These are phyloP conservation scores for Sinocyclocheilus anophthalmus DNA, from an alignment of 2,113 vertebrate genomes.

Conservation along the genomic window DNA sequence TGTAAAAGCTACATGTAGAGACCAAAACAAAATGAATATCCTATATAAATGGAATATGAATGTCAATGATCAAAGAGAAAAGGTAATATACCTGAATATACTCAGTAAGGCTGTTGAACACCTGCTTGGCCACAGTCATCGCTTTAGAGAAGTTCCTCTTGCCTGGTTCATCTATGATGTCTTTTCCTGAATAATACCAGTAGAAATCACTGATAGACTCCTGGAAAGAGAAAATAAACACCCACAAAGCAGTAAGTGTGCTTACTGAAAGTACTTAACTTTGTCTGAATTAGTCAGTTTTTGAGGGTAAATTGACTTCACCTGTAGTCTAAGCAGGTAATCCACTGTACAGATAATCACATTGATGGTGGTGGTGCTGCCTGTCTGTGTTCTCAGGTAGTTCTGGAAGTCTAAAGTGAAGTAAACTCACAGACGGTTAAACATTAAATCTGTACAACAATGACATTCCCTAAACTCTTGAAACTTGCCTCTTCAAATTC, in stretches of 20 bases:
- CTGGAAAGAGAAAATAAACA: conserved; percentile 63
- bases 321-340: conserved; percentile 92
- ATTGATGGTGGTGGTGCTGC: conserved; percentile 94
- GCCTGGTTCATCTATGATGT: conserved; percentile 91
- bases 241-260: background rate
- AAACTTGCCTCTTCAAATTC: background rate
- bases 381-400: conserved; percentile 90
- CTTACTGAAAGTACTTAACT: background rate
- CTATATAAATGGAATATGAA: background rate
- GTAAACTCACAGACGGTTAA: conserved; percentile 6
- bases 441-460: background rate
- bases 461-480: background rate
- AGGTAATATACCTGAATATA: conserved; percentile 88
- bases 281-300: background rate
- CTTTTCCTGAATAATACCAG: conserved; percentile 97
- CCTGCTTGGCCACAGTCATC: conserved; percentile 93
- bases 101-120: conserved; percentile 94
- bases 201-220: conserved; percentile 98
- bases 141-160: conserved; percentile 98
- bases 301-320: conserved; percentile 49
- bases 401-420: conserved; percentile 88
- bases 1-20: background rate
- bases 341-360: conserved; percentile 96
- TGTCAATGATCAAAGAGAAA: background rate
- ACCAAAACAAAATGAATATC: background rate